Base-by-base conservation (phyloP, 2,888 invertebrate genomes). In the Scaptomyza flava region DNA sequence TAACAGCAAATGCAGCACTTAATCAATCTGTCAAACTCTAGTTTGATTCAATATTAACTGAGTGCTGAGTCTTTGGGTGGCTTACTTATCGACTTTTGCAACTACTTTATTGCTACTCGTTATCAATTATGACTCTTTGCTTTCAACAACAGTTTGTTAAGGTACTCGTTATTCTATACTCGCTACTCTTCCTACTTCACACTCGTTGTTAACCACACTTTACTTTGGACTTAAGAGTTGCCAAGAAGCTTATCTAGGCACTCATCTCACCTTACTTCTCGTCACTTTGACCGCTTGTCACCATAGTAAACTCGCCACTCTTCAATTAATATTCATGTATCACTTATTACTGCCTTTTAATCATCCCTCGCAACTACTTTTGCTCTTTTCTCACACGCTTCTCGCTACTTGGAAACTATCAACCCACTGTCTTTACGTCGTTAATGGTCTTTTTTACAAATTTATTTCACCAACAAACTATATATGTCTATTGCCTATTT, bases 1-100 rank as follows among this genome's bases (percentile, higher is more conserved):
- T 27, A 27, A 27, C 27, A 33, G 53, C 36, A 38, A 56, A 33
- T 30, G 52, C 43, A 33, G 33, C 52, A 34, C 48, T 53, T 50
- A 46, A 34, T 11, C 33, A 34, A 34, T 34, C 33, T 34, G 54
- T 47, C 53, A 20, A 65, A 20, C 66, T 47, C 57, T 17, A 47
- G 14, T 30, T 17, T n/a, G 36, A 7, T 11, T 31, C 31, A 11
- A 14, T 48, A 2, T 6, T 1, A 17, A 47, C 11, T 17, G 12
- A 12, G 12, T 34, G 9, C 33, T 11, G 5, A 23, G 23, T 23
- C 23, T 23, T 23, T 23, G 23, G 23, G 34, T 6, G 4, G 12
- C 12, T 6, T 12, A 8, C 30, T 12, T 7, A 3, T n/a, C 6
- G 36, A 2, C 7, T 6, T n/a, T 11, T 33, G 33, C 33, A 33